A percentile compares a stretch with the other conserved stretches of the same genome.
phyloP scores from a whole-genome alignment of 2,888 invertebrate genomes.

The Gastracanthus pulcherrimus region DNA sequence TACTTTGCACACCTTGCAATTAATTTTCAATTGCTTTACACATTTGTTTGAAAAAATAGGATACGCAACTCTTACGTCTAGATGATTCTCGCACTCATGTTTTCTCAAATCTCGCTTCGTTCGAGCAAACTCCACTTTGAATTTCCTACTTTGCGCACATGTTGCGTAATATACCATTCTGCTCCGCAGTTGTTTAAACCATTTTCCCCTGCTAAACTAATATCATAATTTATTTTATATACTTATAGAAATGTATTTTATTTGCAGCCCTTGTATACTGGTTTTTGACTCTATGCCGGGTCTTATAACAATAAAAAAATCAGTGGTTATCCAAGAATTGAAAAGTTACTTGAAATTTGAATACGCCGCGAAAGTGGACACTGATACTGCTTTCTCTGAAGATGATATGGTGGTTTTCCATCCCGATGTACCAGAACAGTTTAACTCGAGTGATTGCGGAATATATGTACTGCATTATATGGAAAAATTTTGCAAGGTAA shows the following conservation, averaged over 20 bases:
- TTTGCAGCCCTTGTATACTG: slow-evolving; percentile 37
- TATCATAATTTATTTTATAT: too few species aligned
- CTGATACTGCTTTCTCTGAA: background rate
- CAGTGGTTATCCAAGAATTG: background rate
- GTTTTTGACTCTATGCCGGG: slow-evolving; percentile 24
- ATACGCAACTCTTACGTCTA: too few species aligned
- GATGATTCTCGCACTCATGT: too few species aligned
- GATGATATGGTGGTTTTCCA: background rate
- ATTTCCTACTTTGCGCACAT: too few species aligned
- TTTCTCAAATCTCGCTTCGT: too few species aligned
- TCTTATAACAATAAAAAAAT: background rate
- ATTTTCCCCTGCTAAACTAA: too few species aligned
- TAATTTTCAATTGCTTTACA: too few species aligned
- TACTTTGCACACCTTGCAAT: too few species aligned
- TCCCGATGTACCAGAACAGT: slow-evolving; percentile 26
- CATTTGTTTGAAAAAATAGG: too few species aligned
- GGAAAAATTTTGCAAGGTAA: slow-evolving; percentile 39
- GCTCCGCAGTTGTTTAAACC: too few species aligned
- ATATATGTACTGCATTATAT: slow-evolving; percentile 23
- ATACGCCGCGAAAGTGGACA: background rate
- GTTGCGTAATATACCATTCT: too few species aligned
- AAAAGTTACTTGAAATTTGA: slow-evolving; percentile 13
- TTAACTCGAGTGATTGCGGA: slow-evolving; percentile 2
- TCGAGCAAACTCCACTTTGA: too few species aligned
- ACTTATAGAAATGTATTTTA: background rate